Evolutionary conservation across 35 echinoderm and acorn worm species (phyloP), one percentile per base, ranked within the genome.

Genomic region (Apostichopus californicus): DNA sequence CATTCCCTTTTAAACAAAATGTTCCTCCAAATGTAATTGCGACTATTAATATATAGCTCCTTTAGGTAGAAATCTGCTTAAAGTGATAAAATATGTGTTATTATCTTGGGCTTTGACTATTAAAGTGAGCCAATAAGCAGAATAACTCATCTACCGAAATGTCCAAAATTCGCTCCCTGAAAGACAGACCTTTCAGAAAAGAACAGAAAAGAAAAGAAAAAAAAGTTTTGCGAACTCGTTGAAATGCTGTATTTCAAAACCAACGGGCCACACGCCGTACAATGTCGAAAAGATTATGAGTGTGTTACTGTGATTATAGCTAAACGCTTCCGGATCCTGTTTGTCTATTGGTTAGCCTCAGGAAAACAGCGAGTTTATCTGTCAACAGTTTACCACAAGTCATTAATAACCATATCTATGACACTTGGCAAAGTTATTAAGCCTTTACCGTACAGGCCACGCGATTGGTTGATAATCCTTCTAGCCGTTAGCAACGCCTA

Each of bases 381-480:
- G 89, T 91, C 89, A 91, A 79, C 89, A 59, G 53, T 78, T 78
- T 91, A 79, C 89, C 71, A 79, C 53, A 77, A 91, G 89, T 91
- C 89, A 91, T 91, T 91, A 91, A 91, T 91, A 91, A 91, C 77
- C 89, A 78, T 79, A 78, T 77, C 55, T 91, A 79, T 78, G 89
- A 78, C 89, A 91, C 71, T 79, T 68, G 26, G 52, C 89, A 54
- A 77, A 91, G 77, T 77, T 79, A 91, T 79, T 54, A 91, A 79
- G 57, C 89, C 89, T 57, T 46, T 79, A 78, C 28, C 46, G 18
- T 77, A 78, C 89, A 68, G 46, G 73, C n/a, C 17, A 57, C 55
- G 89, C 59, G 71, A 91, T 91, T 91, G 89, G 89, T 77, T 59
- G 77, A 91, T 60, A 53, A 57, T 18, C 13, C 56, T 13, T 54